Evolutionary conservation across 2,113 vertebrate genomes (phyloP).

Genomic region (Emberiza fucata): DNA sequence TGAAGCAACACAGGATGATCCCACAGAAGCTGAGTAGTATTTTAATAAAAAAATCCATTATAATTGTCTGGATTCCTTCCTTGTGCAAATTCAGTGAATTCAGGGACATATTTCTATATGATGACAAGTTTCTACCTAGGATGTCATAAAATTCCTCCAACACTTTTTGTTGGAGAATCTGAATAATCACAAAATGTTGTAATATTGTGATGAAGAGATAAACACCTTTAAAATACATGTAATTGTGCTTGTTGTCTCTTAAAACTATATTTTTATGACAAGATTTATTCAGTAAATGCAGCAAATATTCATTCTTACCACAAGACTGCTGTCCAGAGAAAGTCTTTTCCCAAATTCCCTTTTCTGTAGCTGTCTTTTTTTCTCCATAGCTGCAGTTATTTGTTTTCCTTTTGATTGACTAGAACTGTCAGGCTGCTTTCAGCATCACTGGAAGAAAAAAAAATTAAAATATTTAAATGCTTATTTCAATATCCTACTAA

Average conservation of each 20-base stretch:
- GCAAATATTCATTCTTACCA: constrained; percentile 79
- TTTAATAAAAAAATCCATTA: background rate
- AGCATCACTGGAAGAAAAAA: constrained; percentile 57
- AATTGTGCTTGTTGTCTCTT: constrained; percentile 10
- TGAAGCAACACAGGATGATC: background rate
- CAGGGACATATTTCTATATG: background rate
- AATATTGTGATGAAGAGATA: constrained; percentile 24
- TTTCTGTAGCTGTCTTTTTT: constrained; percentile 77
- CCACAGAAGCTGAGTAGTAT: background rate
- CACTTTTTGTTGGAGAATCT: constrained; percentile 16
- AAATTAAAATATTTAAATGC: background rate
- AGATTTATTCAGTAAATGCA: constrained; percentile 42
- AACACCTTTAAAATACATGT: background rate
- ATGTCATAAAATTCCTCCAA: constrained; percentile 30
- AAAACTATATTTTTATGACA: constrained; percentile 44
- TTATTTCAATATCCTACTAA: constrained; percentile 53
- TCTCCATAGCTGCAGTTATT: constrained; percentile 72
- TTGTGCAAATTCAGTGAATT: background rate
- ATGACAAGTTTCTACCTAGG: background rate
- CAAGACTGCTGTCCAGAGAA: constrained; percentile 81
- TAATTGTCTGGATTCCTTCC: background rate
- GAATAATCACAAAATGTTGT: background rate
- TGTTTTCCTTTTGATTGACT: constrained; percentile 61
- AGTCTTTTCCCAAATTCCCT: constrained; percentile 80
- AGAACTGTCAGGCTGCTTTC: constrained; percentile 51